Evolutionary conservation across 1,140 invertebrate genomes (phyloP), one percentile per base, ranked within the genome.

Genomic region (Trypoxylus dichotomus): DNA sequence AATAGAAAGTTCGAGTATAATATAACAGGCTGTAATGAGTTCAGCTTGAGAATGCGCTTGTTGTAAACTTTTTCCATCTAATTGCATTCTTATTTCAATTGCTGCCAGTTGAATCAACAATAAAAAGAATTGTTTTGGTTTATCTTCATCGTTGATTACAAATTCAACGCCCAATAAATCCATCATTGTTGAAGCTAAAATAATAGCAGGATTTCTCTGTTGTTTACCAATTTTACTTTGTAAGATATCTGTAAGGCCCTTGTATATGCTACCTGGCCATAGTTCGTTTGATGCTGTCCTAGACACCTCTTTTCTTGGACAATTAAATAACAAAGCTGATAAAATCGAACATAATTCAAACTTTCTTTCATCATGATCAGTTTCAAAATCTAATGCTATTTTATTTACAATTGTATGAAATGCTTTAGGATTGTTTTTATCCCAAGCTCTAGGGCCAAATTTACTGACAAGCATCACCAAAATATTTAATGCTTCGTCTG

Each of bases 1-100:
- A 8, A 97, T 91, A 42, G 93, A 93, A 37, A 92, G 86, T 85
- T 98, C 96, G 42, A 98, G 86, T 42, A 97, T 92, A 68, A 91
- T 88, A 81, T 97, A 98, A 83, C 95, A 97, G 54, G 94, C 89
- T 24, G 92, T 92, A 1, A 97, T 89, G 19, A 97, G 87, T 73
- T 95, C 92, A 27, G 90, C 91, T 87, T 94, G 92, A 32, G 89
- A 86, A 82, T 93, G 90, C 7, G 95, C 92, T 84, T 93, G 89
- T 84, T 96, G 94, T 78, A 96, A 88, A 82, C 91, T 92, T 81
- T 93, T 93, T 79, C 95, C 94, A 84, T 98, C 96, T 58, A 97
- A 86, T 82, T 95, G 93, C 95, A 98, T 97, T 82, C 95, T 90
- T 2, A 97, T 92, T 89, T 98, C 96, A 84, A 98, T 95, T 73